Evolutionary conservation across 2,888 invertebrate genomes (phyloP).

Genomic region (Eutolmus rufibarbis): DNA sequence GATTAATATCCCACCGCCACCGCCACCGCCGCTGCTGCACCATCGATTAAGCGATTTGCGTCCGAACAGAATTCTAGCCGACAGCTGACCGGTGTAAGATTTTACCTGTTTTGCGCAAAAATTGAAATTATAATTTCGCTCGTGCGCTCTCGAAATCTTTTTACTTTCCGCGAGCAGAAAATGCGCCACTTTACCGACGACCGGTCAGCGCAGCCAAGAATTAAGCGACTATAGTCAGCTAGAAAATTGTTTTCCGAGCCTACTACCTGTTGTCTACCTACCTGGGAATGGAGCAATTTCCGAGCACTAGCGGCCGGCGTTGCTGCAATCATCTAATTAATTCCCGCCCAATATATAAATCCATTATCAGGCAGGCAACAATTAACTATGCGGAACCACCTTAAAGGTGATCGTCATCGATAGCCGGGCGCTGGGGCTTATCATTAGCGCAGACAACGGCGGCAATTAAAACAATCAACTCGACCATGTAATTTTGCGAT

Average conservation of each 20-base stretch:
- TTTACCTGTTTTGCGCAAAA: background rate
- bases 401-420: conserved; percentile 44
- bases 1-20: background rate
- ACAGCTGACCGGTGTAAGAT: background rate
- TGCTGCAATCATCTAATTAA: conserved; percentile 29
- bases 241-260: background rate
- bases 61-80: background rate
- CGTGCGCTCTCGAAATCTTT: background rate
- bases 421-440: conserved; percentile 21
- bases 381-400: conserved; percentile 45
- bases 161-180: background rate
- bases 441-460: background rate
- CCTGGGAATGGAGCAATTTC: background rate
- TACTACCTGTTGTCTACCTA: background rate
- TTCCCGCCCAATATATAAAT: conserved; percentile 32
- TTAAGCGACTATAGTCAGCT: background rate
- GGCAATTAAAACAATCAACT: conserved; percentile 31
- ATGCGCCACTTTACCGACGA: background rate
- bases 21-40: background rate
- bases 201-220: background rate
- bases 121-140: conserved; percentile 33
- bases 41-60: background rate
- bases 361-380: conserved; percentile 26
- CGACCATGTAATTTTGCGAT: conserved; percentile 8
- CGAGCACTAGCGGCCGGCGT: background rate